Base-by-base conservation (phyloP, 2,888 invertebrate genomes). In the Drosophila pseudotakahashii region DNA sequence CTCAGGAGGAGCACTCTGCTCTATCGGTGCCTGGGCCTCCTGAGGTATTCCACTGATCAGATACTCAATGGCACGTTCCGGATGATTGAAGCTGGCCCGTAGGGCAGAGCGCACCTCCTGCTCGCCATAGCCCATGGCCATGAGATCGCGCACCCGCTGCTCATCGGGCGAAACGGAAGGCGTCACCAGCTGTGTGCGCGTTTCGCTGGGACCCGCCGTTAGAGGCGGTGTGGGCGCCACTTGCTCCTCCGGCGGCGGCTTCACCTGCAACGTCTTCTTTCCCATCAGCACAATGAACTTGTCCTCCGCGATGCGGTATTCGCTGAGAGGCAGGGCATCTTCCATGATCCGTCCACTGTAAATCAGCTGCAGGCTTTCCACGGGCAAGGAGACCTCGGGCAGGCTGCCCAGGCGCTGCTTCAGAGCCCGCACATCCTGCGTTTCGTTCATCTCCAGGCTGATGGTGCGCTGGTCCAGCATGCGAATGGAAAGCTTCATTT, bases 251-350 rank as follows among this genome's bases (percentile, higher is more conserved):
- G 10, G 10, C 7, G 45, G 7, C 7, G 48, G 11, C 16, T 50
- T 57, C 11, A 7, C 19, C 14, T 19, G n/a, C 0, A 37, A 16
- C 7, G 6, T 55, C 57, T 79, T 82, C 58, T 89, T 89, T 7
- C 97, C 96, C 98, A 99, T 98, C 76, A 99, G 96, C 84, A 99
- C 98, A 89, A 99, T 95, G 93, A 98, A 98, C 92, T 98, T 98
- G 92, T 96, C 97, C 92, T 98, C 98, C 91, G 97, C 97, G 91
- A 98, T 97, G 90, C 97, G 96, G 92, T 98, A 98, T 75, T 96
- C 96, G 80, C 94, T 94, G 78, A 99, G 92, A 75, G 94, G 94
- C 89, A 95, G 95, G 70, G 97, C 97, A 93, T 99, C 98, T 79
- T 95, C 94, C 88, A 99, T 93, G 88, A 98, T 98, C 93, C 98